Evolutionary conservation across 1,140 invertebrate species (phyloP), one percentile per base, ranked within the genome.

Genomic region (Antheraea mylitta): DNA sequence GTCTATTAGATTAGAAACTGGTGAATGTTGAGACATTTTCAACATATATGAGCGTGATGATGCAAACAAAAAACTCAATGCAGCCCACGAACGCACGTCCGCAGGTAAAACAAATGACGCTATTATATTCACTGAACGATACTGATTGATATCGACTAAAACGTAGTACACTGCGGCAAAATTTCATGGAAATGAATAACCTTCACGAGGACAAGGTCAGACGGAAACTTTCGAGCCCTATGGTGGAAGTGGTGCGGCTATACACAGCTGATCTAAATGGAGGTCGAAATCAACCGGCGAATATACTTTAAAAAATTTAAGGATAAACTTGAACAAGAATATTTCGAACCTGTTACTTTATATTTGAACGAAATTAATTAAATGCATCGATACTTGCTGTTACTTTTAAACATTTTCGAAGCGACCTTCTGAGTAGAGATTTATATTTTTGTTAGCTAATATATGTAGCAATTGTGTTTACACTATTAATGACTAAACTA

Each of bases 161-260:
- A 64, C 64, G 59, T n/a, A 30, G 58, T 18, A 42, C 66, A 37
- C 59, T 70, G 68, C 65, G 63, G 58, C 53, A 70, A 69, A 71
- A 72, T 67, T 66, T 67, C 68, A 53, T 74, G 69, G 63, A 80
- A 76, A 73, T 66, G 30, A 48, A 37, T 67, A 69, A 68, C 79
- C 76, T 77, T 81, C 71, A 22, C 9, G 58, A 70, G 70, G 78
- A 72, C 81, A 82, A 85, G 81, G 81, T 74, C 78, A 74, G 63
- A 74, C 76, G 74, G 82, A 81, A 77, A 81, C 76, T 81, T 81
- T 81, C 73, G 77, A 75, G 68, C 71, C 77, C 74, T 71, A 68
- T 70, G 42, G 70, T 71, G 45, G 71, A 64, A 66, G 22, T 19
- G 48, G 48, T 7, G 38, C 38, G 38, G 38, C 65, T 13, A 37